Conservation (phyloP, 2,797 vertebrate species). For the Lerista edwardsae region DNA sequence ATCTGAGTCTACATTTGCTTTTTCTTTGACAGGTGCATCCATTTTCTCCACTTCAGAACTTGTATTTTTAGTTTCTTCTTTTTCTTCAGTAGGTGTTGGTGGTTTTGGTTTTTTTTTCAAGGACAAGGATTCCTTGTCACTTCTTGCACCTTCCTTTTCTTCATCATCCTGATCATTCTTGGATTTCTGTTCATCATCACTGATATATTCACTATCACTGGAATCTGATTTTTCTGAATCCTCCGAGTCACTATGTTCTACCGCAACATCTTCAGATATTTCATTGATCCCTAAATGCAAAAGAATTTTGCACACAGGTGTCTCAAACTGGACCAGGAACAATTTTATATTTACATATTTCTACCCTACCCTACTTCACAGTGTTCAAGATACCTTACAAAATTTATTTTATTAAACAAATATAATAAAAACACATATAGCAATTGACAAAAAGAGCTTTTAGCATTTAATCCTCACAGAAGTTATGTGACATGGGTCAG, state of each 20-base stretch:
- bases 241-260: slow-evolving; percentile 94
- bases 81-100: slow-evolving; percentile 79
- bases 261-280: slow-evolving; percentile 92
- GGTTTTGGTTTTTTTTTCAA: slow-evolving; percentile 86
- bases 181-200: slow-evolving; percentile 91
- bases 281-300: slow-evolving; percentile 90
- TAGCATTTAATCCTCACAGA: not conserved
- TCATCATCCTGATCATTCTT: slow-evolving; percentile 85
- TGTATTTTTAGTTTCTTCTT: slow-evolving; percentile 80
- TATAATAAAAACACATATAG: not conserved
- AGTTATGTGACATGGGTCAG: not conserved
- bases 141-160: slow-evolving; percentile 82
- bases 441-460: not conserved
- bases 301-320: slow-evolving; percentile 51
- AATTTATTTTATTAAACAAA: not conserved
- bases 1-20: slow-evolving; percentile 78
- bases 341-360: not conserved
- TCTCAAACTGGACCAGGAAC: not conserved
- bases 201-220: slow-evolving; percentile 92
- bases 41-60: slow-evolving; percentile 69
- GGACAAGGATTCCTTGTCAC: slow-evolving; percentile 81
- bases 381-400: not conserved
- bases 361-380: not conserved
- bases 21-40: slow-evolving; percentile 83
- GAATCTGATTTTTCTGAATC: slow-evolving; percentile 97